Base-by-base conservation (phyloP, 35 echinoderm and acorn worm species). In the Ophioderma brevispina region DNA sequence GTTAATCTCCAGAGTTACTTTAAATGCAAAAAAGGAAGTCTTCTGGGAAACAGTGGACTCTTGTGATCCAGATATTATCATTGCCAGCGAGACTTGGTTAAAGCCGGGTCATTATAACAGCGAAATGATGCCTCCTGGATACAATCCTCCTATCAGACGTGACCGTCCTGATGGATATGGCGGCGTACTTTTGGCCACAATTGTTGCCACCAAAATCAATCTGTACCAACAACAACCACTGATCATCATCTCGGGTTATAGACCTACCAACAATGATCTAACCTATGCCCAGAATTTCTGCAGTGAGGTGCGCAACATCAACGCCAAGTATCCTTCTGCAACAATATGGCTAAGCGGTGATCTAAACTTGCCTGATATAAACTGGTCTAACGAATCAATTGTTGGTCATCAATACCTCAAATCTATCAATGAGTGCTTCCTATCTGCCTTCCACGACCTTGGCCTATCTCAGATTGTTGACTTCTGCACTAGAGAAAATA, bases 291-390 rank as follows among this genome's bases (percentile, higher is more conserved):
- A 89, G 76, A 39, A 36, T 35, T 42, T 89, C 21, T 89, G 87
- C 39, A 64, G 77, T 42, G 38, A 64, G 33, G 77, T 89, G 5
- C 87, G 28, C 23, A 36, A 55, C 21, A 39, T 90, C 31, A 75
- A 8, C 6, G 0, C 34, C 55, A 84, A 81, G 5, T 82, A 82
- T 76, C 80, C 79, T 6, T 81, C 88, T 90, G 79, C 88, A 37
- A 80, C 50, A 11, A 33, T 90, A 34, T 90, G 88, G 88, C 25
- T 90, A 40, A 84, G 88, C 56, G 50, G 88, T n/a, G 88, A 90
- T 75, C 36, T n/a, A n/a, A n/a, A n/a, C n/a, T n/a, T n/a, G n/a
- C n/a, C n/a, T n/a, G n/a, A n/a, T n/a, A n/a, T n/a, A 82, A 36
- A 83, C 39, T 90, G 46, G 88, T 33, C 33, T 17, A 83, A 39